Evolutionary conservation across 2,113 vertebrate species (phyloP).

Genomic region (Cheirogaleus medius): DNA sequence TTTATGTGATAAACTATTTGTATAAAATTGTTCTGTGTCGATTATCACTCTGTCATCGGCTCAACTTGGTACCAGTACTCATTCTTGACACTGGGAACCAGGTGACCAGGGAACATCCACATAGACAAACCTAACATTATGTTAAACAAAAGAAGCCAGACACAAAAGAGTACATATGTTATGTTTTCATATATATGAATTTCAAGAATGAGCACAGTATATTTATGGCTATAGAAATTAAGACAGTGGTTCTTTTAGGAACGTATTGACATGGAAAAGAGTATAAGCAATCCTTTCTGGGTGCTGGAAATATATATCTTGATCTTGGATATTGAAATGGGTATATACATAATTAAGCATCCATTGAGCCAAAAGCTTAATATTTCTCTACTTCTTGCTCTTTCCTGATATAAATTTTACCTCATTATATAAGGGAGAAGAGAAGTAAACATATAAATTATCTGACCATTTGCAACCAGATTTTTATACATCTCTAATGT

Average conservation of each 20-base stretch:
- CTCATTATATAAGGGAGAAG: neutral
- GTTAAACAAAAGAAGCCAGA: neutral
- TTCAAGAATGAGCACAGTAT: neutral
- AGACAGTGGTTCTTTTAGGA: neutral
- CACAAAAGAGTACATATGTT: neutral
- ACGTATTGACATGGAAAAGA: neutral
- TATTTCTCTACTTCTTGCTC: neutral
- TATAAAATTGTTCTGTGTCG: too few relatives aligned
- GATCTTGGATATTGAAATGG: neutral
- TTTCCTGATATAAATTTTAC: constrained; percentile 2
- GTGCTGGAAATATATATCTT: neutral
- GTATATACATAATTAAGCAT: neutral
- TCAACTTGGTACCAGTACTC: too few relatives aligned
- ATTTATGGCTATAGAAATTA: neutral
- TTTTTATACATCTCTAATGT: neutral
- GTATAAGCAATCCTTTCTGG: neutral
- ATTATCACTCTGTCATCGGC: too few relatives aligned
- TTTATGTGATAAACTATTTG: too few relatives aligned
- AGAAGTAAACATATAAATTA: neutral
- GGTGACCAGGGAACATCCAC: too few relatives aligned
- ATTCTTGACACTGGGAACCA: too few relatives aligned
- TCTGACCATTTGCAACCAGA: neutral
- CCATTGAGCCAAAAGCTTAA: neutral
- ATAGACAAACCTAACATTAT: neutral
- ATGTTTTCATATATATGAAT: neutral